Base-by-base conservation (phyloP, 23 tunicate genomes). In the Trididemnum nubilum region DNA sequence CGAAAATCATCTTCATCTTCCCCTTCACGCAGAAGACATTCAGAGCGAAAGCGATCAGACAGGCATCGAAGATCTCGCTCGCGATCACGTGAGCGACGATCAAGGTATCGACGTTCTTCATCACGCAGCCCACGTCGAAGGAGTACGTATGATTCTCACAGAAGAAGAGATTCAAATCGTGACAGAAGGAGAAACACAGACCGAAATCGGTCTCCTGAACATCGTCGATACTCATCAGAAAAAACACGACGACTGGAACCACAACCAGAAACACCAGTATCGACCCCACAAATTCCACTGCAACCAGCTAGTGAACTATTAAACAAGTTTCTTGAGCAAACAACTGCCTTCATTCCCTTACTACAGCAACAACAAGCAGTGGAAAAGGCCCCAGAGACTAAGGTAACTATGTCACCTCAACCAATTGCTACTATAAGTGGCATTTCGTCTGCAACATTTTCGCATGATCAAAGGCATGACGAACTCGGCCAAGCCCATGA, bases 341-440 rank as follows among this genome's bases (percentile, higher is more conserved):
- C 38, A 12, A 33, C 74, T 31, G 38, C 31, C 12, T 27, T 39
- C 31, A 29, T 40, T 7, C 33, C 80, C 9, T 74, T 74, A n/a
- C 60, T 29, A 25, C 69, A 25, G 4, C 27, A 39, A 39, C 22
- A 31, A 5, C 7, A 4, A 67, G n/a, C 7, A 2, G 38, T 3
- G 25, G 38, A 67, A 32, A 7, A 3, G 5, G 7, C 38, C 18
- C 21, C 15, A 22, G 26, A 21, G 4, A 24, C 31, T 12, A n/a
- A 67, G 18, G 58, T 40, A 2, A 22, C 38, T 5, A 36, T 24
- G 51, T 70, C 83, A 1, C 94, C 94, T n/a, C 94, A 83, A 77
- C 88, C 94, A 0, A 89, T 89, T 54, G 86, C 94, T 29, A 89
- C 94, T 4, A 89, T 89, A 1, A 83, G 91, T 73, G 80, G 85